These are phyloP conservation scores for Drosophila multiciliata DNA, from an alignment of 2,888 invertebrate genomes.

Conservation along the genomic window DNA sequence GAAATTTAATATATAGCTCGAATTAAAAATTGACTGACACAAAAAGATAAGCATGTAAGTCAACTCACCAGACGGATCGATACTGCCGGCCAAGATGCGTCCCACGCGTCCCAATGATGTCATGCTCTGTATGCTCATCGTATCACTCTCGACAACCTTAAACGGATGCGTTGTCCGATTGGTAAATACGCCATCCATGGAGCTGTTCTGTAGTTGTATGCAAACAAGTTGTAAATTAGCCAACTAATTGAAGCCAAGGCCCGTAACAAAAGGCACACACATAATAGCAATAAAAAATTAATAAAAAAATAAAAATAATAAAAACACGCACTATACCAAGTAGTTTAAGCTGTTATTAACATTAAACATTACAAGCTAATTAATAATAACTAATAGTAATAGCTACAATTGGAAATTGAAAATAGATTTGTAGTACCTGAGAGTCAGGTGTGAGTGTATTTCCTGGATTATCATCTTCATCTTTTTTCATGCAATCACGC, in stretches of 20 bases:
- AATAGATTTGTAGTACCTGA: constrained; percentile 86
- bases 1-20: constrained; percentile 10
- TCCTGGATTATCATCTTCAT: constrained; percentile 91
- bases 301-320: background rate
- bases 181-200: constrained; percentile 91
- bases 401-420: constrained; percentile 34
- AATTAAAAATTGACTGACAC: background rate
- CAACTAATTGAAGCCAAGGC: constrained; percentile 15
- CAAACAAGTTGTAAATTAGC: constrained; percentile 39
- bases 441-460: constrained; percentile 91
- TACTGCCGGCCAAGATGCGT: constrained; percentile 90
- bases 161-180: constrained; percentile 91
- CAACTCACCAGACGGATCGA: constrained; percentile 87
- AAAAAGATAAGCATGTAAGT: background rate
- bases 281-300: background rate
- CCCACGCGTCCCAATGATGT: constrained; percentile 94
- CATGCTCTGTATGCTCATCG: constrained; percentile 94
- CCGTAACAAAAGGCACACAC: background rate
- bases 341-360: constrained; percentile 21
- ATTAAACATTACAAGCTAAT: constrained; percentile 17
- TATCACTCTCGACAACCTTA: constrained; percentile 94
- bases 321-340: constrained; percentile 7
- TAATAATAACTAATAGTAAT: constrained; percentile 13
- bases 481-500: constrained; percentile 93
- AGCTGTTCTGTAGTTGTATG: constrained; percentile 85